Conservation (phyloP, 2,113 vertebrate species). For the Cheirogaleus medius region DNA sequence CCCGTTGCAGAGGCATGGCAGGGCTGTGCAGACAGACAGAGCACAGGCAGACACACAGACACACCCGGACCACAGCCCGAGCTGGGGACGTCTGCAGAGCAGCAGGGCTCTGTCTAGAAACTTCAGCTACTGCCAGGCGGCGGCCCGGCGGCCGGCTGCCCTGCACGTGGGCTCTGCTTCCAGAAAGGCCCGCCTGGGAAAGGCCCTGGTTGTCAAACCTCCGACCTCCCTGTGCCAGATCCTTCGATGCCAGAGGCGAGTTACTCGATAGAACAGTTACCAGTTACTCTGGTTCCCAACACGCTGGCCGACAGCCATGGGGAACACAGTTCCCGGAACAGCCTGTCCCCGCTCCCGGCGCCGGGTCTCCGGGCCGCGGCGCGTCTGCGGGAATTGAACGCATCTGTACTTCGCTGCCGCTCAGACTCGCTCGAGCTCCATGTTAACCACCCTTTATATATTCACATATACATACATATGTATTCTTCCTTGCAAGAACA, state of each 20-base stretch:
- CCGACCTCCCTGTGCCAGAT: neutral
- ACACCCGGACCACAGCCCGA: too few species aligned
- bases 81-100: neutral
- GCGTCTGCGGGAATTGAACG: neutral
- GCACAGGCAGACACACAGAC: neutral
- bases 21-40: neutral
- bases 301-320: neutral
- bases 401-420: neutral
- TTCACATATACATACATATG: rapidly evolving
- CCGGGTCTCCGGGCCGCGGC: neutral
- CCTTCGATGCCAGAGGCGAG: neutral
- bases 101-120: neutral
- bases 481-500: neutral
- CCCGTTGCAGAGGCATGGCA: neutral
- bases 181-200: neutral
- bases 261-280: neutral
- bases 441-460: neutral
- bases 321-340: neutral
- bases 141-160: neutral
- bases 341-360: neutral
- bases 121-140: neutral
- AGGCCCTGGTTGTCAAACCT: neutral
- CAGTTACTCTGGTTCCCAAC: neutral
- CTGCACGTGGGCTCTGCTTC: neutral
- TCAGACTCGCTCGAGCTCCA: neutral